Conservation (phyloP, 30 jellyfish, hydroid and myxozoan genomes). For the Aurelia sp. region DNA sequence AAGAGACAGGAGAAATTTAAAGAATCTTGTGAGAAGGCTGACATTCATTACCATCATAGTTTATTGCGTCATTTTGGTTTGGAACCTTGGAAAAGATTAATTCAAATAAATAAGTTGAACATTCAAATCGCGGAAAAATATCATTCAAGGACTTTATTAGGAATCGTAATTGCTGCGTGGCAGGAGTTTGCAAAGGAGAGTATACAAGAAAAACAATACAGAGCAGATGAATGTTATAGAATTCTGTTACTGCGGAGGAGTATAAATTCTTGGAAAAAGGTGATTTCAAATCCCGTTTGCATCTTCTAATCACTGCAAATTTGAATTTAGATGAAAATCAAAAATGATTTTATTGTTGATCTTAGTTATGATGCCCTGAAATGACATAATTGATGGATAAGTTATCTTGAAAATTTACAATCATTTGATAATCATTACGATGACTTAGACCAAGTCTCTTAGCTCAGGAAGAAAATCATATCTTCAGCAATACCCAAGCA, state of each 20-base stretch:
- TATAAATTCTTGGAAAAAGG: conserved; percentile 74
- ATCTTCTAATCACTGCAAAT: too few relatives aligned
- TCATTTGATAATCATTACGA: too few relatives aligned
- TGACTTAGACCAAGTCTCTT: too few relatives aligned
- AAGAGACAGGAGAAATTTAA: conserved; percentile 57
- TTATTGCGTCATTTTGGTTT: conserved; percentile 71
- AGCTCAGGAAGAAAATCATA: too few relatives aligned
- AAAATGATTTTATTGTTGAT: too few relatives aligned
- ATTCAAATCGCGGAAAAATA: conserved; percentile 65
- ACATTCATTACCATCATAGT: conserved; percentile 35
- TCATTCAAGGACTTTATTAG: conserved; percentile 21
- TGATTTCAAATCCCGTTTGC: background rate
- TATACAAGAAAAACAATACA: conserved; percentile 9
- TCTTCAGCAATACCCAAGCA: too few relatives aligned
- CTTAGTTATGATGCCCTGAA: too few relatives aligned
- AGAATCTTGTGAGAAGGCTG: conserved; percentile 51
- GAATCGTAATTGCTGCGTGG: conserved; percentile 62
- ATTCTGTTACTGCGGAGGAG: conserved; percentile 65
- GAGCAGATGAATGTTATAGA: conserved; percentile 64
- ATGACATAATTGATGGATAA: too few relatives aligned
- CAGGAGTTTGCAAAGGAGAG: conserved; percentile 37
- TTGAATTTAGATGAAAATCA: too few relatives aligned
- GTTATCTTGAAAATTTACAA: too few relatives aligned
- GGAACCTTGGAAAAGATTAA: conserved; percentile 83
- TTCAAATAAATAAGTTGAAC: conserved; percentile 50